These are phyloP conservation scores for Platycnemis pennipes DNA, from an alignment of 2,888 invertebrate species.

Conservation along the genomic window DNA sequence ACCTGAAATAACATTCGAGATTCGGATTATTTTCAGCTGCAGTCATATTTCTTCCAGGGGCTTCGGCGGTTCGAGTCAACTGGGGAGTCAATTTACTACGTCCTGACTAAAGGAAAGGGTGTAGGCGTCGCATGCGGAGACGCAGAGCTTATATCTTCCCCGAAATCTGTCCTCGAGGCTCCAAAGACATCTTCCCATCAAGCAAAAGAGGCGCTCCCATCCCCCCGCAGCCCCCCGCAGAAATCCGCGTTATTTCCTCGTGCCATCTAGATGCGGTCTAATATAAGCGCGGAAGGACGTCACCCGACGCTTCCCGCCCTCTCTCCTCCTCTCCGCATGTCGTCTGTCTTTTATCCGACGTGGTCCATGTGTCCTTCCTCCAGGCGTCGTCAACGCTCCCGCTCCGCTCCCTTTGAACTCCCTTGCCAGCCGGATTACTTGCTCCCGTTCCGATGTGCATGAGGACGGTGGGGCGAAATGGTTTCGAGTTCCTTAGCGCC, in stretches of 20 bases:
- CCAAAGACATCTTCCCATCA: neutral
- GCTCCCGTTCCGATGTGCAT: too few species aligned
- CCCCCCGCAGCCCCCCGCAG: neutral
- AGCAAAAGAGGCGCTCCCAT: neutral
- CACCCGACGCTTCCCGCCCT: neutral
- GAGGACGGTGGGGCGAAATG: too few species aligned
- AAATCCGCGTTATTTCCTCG: neutral
- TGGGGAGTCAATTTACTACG: neutral
- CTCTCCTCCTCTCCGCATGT: neutral
- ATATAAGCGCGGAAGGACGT: conserved; percentile 39
- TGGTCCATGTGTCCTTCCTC: too few species aligned
- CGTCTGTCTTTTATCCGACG: too few species aligned
- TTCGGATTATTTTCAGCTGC: neutral
- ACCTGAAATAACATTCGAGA: neutral
- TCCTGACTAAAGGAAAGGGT: neutral
- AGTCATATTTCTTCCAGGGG: neutral
- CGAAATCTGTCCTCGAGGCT: neutral
- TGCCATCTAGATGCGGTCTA: conserved; percentile 1
- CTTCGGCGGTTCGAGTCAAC: neutral
- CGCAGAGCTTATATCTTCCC: neutral
- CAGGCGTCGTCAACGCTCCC: too few species aligned
- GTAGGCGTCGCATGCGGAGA: neutral
- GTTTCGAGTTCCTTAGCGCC: too few species aligned
- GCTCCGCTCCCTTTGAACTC: too few species aligned
- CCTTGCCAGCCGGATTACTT: too few species aligned